Conservation (phyloP, 2,888 invertebrate genomes). For the Cephus sareptanus region DNA sequence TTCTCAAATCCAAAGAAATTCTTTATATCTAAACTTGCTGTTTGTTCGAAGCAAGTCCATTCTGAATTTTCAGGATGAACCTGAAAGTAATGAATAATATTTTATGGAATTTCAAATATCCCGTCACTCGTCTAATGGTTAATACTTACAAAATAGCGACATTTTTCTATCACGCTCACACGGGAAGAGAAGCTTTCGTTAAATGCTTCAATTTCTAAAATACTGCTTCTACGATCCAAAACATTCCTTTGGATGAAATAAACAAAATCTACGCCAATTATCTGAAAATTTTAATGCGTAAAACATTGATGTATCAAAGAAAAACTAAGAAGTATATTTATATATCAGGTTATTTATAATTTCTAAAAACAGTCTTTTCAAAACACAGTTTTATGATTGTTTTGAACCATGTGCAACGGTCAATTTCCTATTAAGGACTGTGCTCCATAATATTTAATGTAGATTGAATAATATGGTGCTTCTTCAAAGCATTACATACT, state of each 20-base stretch:
- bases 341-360: background rate
- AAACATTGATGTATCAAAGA: background rate
- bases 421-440: background rate
- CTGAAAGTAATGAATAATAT: constrained; percentile 64
- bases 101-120: background rate
- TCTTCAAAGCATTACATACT: background rate
- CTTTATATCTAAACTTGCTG: constrained; percentile 90
- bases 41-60: constrained; percentile 97
- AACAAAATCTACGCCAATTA: constrained; percentile 92
- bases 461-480: background rate
- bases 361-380: background rate
- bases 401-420: background rate
- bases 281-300: constrained; percentile 67
- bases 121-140: background rate
- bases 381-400: background rate
- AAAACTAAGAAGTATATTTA: background rate
- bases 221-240: constrained; percentile 81
- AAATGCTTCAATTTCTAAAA: constrained; percentile 88
- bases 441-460: background rate
- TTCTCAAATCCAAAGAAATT: constrained; percentile 95
- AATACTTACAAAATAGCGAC: constrained; percentile 83
- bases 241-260: constrained; percentile 92
- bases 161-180: constrained; percentile 88
- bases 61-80: constrained; percentile 92
- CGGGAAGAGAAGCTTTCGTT: constrained; percentile 91